Evolutionary conservation across 2,797 vertebrate species (phyloP).

Genomic region (Lepilemur ruficaudatus): DNA sequence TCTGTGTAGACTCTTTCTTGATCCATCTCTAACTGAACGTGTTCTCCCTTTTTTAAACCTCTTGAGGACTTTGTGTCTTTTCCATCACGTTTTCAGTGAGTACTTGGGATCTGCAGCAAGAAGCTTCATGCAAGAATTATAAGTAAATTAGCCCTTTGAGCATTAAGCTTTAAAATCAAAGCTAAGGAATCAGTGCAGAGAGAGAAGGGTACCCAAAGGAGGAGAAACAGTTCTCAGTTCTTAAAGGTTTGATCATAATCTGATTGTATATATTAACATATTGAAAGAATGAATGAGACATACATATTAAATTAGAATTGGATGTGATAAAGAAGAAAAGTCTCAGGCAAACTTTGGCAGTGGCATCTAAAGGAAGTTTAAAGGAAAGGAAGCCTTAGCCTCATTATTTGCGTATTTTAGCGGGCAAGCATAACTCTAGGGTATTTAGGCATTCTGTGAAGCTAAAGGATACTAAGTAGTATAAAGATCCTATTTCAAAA

Average conservation of each 20-base stretch:
- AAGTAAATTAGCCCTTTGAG: not conserved
- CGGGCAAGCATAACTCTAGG: not conserved
- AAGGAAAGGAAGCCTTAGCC: not conserved
- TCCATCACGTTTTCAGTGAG: not conserved
- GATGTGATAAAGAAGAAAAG: not conserved
- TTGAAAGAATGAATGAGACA: not conserved
- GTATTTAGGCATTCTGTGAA: not conserved
- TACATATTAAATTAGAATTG: not conserved
- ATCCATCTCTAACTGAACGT: not conserved
- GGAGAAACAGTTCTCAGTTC: not conserved
- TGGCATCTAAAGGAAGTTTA: not conserved
- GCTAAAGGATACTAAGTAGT: not conserved
- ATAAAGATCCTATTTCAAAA: not conserved
- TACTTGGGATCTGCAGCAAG: not conserved
- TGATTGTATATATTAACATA: not conserved
- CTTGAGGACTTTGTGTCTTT: not conserved
- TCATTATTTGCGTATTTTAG: not conserved
- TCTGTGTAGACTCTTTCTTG: not conserved
- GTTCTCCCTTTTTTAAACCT: not conserved
- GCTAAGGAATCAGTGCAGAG: not conserved
- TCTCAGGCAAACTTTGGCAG: not conserved
- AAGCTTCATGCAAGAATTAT: not conserved
- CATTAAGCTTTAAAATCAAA: constrained; percentile 31
- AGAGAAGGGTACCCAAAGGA: not conserved
- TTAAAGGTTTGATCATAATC: not conserved